Evolutionary conservation across 2,888 invertebrate genomes (phyloP), one percentile per base, ranked within the genome.

Genomic region (Platerodrilus igneus): DNA sequence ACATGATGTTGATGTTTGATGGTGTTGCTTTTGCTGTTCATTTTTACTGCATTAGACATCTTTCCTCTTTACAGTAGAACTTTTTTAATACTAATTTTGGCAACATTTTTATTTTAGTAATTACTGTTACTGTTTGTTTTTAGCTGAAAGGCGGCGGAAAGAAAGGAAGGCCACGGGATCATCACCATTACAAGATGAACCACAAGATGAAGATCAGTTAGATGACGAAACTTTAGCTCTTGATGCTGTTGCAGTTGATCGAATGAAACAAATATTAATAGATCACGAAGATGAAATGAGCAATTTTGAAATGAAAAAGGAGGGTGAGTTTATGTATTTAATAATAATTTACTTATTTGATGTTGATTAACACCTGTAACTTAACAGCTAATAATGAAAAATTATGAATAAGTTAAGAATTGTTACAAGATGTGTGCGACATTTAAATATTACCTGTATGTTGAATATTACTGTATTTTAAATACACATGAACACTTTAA

Each of bases 241-340:
- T 37, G 92, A 91, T 70, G 75, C 79, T 25, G 76, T 80, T 34
- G 87, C 91, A 8, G 72, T 82, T 52, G 77, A 84, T 19, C 76
- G 86, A 34, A 87, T 96, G 56, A 77, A 77, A 56, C 83, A 84
- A 61, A 81, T 94, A 53, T 76, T 91, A 59, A 73, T 77, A 27
- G 94, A 95, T 63, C 90, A 93, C 69, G 78, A 81, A 66, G 77
- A 79, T 57, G 85, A 86, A 64, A 79, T 84, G 73, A 77, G 75
- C 63, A 81, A 80, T 70, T 81, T 78, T 65, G 78, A 79, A 63
- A 63, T 72, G 42, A 73, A 76, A 65, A 77, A 78, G 69, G 77
- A 79, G 63, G 79, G 79, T 75, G 50, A 55, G 46, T 27, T 41
- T 2, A 17, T 28, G 7, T 26, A 5, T 26, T 7, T 13, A 3